phyloP scores from a whole-genome alignment of 1,140 invertebrate species.

The Leptinotarsa undecemlineata region DNA sequence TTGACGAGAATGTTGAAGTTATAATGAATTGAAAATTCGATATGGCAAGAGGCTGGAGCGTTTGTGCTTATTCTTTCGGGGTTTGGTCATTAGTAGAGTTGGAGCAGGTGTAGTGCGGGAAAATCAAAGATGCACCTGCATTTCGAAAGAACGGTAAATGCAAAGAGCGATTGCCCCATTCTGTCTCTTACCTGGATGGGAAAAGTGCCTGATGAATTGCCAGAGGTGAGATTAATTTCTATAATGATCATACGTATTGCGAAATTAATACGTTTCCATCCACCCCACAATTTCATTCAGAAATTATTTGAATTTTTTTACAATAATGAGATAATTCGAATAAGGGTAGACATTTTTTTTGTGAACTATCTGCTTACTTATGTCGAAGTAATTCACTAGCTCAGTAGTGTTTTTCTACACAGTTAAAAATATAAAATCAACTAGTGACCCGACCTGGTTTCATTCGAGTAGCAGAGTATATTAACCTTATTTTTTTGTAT shows the following conservation, averaged over 20 bases:
- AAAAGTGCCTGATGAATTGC: conserved; percentile 92
- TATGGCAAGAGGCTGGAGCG: not conserved
- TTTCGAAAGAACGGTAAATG: conserved; percentile 90
- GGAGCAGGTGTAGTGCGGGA: not conserved
- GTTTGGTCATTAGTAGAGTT: not conserved
- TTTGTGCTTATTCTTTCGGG: not conserved
- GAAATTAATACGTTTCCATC: not conserved
- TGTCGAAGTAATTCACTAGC: too few species aligned
- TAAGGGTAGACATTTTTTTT: too few species aligned
- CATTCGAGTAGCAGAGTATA: too few species aligned
- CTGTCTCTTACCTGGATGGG: conserved; percentile 97
- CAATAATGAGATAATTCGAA: too few species aligned
- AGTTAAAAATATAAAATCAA: too few species aligned
- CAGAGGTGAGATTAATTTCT: conserved; percentile 69
- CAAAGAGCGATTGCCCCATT: conserved; percentile 93
- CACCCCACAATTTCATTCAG: too few species aligned
- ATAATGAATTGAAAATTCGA: not conserved
- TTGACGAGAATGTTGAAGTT: not conserved
- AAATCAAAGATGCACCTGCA: conserved; percentile 75
- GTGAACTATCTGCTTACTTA: too few species aligned
- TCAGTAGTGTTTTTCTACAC: too few species aligned
- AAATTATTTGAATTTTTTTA: too few species aligned
- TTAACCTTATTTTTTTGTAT: too few species aligned
- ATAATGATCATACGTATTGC: not conserved
- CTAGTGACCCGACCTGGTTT: too few species aligned